Evolutionary conservation across 2,888 invertebrate species (phyloP).

Genomic region (Ischnus inquisitorius): DNA sequence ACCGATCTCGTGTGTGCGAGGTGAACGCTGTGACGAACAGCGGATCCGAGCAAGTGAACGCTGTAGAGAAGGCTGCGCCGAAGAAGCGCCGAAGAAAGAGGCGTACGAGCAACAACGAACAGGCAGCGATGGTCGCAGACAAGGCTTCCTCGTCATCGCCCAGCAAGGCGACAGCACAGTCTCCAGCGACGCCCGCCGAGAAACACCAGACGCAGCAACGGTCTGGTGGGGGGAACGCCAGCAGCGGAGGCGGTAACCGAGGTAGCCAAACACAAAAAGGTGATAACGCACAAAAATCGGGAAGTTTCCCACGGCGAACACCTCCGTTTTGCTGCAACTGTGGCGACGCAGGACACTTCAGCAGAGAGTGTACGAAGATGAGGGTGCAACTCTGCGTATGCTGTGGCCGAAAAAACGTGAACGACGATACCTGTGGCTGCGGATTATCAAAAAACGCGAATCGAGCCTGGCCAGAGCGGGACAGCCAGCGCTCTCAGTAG

Average conservation of each 20-base stretch:
- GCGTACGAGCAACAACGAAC: neutral
- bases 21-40: neutral
- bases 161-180: neutral
- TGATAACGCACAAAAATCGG: neutral
- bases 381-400: neutral
- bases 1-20: neutral
- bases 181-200: neutral
- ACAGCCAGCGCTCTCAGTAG: neutral
- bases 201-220: neutral
- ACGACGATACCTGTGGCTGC: neutral
- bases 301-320: neutral
- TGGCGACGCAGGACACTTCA: neutral
- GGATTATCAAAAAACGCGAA: neutral
- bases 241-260: neutral
- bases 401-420: neutral
- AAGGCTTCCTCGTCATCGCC: neutral
- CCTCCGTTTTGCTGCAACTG: slow-evolving; percentile 3
- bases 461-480: neutral
- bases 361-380: neutral
- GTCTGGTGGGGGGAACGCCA: neutral
- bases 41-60: neutral
- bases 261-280: neutral
- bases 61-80: slow-evolving; percentile 1
- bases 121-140: neutral
- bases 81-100: neutral